These are phyloP conservation scores for Toxonevra muliebris DNA, from an alignment of 2,888 invertebrate genomes.

Conservation along the genomic window DNA sequence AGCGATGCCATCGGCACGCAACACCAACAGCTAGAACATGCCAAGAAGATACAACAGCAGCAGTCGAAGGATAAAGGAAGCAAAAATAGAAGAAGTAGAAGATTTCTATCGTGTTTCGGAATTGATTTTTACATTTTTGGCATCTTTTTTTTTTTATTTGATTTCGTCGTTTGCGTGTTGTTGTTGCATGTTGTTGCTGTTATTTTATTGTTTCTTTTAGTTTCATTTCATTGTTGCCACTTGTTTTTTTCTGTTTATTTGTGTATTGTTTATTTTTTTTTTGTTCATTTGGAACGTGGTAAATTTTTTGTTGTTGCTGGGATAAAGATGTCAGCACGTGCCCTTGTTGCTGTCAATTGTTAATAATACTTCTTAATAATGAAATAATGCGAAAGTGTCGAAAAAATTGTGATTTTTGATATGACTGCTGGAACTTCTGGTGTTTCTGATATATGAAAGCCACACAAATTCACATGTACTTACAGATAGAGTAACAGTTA, in stretches of 20 bases:
- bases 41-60: not conserved
- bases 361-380: slow-evolving; percentile 48
- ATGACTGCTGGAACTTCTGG: too few species aligned
- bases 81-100: not conserved
- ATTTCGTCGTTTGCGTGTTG: slow-evolving; percentile 3
- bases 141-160: slow-evolving; percentile 33
- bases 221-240: not conserved
- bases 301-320: slow-evolving; percentile 46
- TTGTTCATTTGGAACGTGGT: not conserved
- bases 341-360: slow-evolving; percentile 45
- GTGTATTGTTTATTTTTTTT: not conserved
- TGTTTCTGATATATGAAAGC: too few species aligned
- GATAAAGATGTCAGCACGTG: slow-evolving; percentile 54
- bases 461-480: too few species aligned
- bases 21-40: not conserved
- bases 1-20: not conserved
- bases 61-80: not conserved
- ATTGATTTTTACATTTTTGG: slow-evolving; percentile 10
- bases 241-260: slow-evolving; percentile 13
- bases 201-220: slow-evolving; percentile 33
- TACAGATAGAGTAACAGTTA: too few species aligned
- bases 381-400: slow-evolving; percentile 51
- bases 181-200: slow-evolving; percentile 1
- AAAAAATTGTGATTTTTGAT: not conserved
- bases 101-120: slow-evolving; percentile 17